Evolutionary conservation across 2,888 invertebrate genomes (phyloP), one percentile per base, ranked within the genome.

Genomic region (Acanthosepion pharaonis): DNA sequence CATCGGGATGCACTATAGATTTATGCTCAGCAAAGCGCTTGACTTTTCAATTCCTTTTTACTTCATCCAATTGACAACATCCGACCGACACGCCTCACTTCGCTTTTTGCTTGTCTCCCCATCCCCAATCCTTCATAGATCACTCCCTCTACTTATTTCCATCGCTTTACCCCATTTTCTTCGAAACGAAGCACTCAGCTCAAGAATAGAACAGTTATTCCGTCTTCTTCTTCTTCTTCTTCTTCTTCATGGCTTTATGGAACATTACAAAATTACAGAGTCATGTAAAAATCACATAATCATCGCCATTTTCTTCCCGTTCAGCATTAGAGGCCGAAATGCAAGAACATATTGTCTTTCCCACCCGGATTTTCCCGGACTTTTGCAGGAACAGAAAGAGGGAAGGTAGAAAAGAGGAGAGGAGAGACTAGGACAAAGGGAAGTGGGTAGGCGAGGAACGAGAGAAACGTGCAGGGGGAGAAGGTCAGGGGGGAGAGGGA

Each of bases 241-340:
- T 42, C 42, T 42, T 78, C 33, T 78, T 78, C n/a, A n/a, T 78
- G n/a, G n/a, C 15, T 78, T n/a, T n/a, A 78, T n/a, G 11, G 78
- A 78, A 78, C 78, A 78, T 78, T 78, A 33, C 78, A n/a, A 78
- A 78, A 78, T 78, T 78, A 78, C 78, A 78, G 78, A n/a, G n/a
- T 78, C 78, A 15, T 28, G 64, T 64, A n/a, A 78, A 78, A 78
- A 78, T 78, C 78, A 78, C 78, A 33, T 78, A 78, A 78, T 78
- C 33, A 33, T 78, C 15, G 15, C 78, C 15, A 15, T 78, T 33
- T 78, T 11, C 9, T 78, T 28, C 9, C 11, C 9, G 28, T 78
- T 78, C 64, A 64, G 20, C 20, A 25, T 64, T 28, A 64, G 59
- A 5, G 25, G 59, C 59, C 59, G 5, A 59, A 20, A 59, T 25